A percentile compares a stretch with the other conserved stretches of the same genome.
phyloP scores from a whole-genome alignment of 2,113 vertebrate genomes.

The Climacteris rufus region DNA sequence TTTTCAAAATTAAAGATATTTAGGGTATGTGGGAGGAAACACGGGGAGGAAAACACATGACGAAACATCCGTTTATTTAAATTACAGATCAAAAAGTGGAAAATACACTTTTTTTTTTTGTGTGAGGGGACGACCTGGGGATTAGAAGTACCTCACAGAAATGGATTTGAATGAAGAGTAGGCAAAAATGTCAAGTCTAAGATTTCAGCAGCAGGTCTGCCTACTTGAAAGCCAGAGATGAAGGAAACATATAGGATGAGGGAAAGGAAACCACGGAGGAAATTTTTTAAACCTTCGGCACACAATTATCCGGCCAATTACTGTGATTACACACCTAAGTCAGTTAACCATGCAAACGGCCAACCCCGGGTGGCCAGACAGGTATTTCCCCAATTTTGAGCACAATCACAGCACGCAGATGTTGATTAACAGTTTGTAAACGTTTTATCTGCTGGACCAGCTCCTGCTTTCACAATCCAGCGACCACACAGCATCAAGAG shows the following conservation, averaged over 20 bases:
- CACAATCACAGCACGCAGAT: background rate
- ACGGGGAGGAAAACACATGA: background rate
- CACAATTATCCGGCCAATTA: background rate
- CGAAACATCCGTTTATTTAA: background rate
- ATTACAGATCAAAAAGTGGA: background rate
- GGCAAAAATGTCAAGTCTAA: background rate
- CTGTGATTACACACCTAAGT: background rate
- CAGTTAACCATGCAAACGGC: background rate
- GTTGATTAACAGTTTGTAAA: background rate
- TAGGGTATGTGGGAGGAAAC: background rate
- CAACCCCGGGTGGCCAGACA: background rate
- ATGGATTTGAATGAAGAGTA: background rate
- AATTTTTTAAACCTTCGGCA: background rate
- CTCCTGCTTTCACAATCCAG: background rate
- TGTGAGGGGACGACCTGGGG: background rate
- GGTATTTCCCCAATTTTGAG: background rate
- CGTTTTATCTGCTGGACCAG: background rate
- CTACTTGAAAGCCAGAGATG: background rate
- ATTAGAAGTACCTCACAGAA: background rate
- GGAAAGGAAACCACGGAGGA: background rate
- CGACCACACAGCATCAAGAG: background rate
- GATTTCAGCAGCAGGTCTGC: background rate
- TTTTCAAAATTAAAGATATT: slow-evolving; percentile 27
- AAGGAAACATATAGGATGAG: background rate
- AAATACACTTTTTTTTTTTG: background rate